Evolutionary conservation across 2,888 invertebrate species (phyloP).

Genomic region (Scaeva pyrastri): DNA sequence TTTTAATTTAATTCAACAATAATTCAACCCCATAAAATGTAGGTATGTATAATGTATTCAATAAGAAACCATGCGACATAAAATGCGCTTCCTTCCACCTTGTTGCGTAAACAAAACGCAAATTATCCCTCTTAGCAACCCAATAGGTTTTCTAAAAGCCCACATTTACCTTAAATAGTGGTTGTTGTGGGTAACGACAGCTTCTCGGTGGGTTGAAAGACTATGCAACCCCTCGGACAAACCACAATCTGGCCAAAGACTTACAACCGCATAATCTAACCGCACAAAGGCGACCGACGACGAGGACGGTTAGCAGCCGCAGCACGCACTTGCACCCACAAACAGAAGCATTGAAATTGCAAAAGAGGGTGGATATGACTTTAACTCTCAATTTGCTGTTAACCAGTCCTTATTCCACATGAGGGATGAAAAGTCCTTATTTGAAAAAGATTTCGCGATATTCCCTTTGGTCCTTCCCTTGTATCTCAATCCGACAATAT

Average conservation of each 20-base stretch:
- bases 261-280: slow-evolving; percentile 74
- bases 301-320: slow-evolving; percentile 9
- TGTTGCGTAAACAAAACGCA: slow-evolving; percentile 76
- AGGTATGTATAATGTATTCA: background rate
- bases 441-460: slow-evolving; percentile 43
- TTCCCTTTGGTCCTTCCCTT: slow-evolving; percentile 11
- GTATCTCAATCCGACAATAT: slow-evolving; percentile 35
- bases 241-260: slow-evolving; percentile 72
- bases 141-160: slow-evolving; percentile 56
- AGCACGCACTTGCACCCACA: slow-evolving; percentile 73
- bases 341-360: slow-evolving; percentile 40
- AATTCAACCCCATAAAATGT: slow-evolving; percentile 43
- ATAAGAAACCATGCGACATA: slow-evolving; percentile 71
- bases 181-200: slow-evolving; percentile 25
- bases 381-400: slow-evolving; percentile 57
- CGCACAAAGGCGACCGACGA: slow-evolving; percentile 60
- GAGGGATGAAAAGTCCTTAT: slow-evolving; percentile 45
- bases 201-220: background rate
- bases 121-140: slow-evolving; percentile 74
- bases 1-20: slow-evolving; percentile 34
- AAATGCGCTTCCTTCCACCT: slow-evolving; percentile 72
- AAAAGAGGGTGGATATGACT: slow-evolving; percentile 70
- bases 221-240: slow-evolving; percentile 45
- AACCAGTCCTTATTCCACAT: slow-evolving; percentile 33
- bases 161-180: slow-evolving; percentile 69